Evolutionary conservation across 2,113 vertebrate genomes (phyloP).

Genomic region (Blennius ocellaris): DNA sequence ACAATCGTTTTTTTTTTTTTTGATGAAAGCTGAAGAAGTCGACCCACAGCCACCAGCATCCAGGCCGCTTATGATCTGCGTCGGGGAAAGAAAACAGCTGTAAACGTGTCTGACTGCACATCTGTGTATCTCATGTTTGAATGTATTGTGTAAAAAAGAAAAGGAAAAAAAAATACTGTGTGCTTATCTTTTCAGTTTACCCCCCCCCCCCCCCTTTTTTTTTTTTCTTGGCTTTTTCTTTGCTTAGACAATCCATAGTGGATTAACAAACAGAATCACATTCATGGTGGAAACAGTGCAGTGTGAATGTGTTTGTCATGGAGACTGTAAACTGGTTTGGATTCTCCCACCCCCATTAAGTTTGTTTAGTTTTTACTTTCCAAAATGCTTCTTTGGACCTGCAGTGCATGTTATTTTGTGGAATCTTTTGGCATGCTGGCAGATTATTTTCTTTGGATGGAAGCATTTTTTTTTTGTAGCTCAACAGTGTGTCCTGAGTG

Average conservation of each 20-base stretch:
- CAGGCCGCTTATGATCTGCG: constrained; percentile 14
- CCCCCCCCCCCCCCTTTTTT: background rate
- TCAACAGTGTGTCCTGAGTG: constrained; percentile 40
- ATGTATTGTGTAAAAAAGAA: constrained; percentile 36
- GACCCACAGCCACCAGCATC: constrained; percentile 65
- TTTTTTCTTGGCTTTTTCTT: constrained; percentile 1
- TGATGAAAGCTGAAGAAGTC: constrained; percentile 6
- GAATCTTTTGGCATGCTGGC: constrained; percentile 63
- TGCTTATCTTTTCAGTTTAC: constrained; percentile 16
- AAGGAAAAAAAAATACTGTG: background rate
- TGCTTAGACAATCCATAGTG: constrained; percentile 72
- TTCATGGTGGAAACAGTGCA: constrained; percentile 24
- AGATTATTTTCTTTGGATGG: constrained; percentile 17
- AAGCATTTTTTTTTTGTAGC: constrained; percentile 29
- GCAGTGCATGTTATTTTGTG: constrained; percentile 73
- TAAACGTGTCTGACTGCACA: constrained; percentile 24
- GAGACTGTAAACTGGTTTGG: constrained; percentile 29
- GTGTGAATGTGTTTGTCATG: constrained; percentile 58
- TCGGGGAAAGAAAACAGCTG: constrained; percentile 11
- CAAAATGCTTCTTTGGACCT: constrained; percentile 37
- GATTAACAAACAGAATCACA: constrained; percentile 44
- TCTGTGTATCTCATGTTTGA: constrained; percentile 39
- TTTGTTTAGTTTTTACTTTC: constrained; percentile 30
- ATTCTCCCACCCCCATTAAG: background rate
- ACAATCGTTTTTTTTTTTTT: constrained; percentile 3